Base-by-base conservation (phyloP, 2,113 vertebrate genomes). In the Neofelis nebulosa region DNA sequence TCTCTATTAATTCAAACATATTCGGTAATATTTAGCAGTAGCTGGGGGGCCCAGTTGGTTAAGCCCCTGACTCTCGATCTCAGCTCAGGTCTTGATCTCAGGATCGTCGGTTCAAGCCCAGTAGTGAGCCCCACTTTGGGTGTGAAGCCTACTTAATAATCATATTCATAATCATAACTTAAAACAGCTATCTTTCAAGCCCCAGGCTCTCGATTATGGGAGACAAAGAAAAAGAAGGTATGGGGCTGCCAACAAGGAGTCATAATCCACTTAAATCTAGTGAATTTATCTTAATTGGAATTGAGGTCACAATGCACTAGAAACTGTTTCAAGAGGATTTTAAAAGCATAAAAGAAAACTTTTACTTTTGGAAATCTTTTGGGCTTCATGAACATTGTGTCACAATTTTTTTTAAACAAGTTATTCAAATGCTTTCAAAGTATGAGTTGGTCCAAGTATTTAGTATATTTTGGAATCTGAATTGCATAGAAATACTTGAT, bases 251-350 rank as follows among this genome's bases (percentile, higher is more conserved):
- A 55, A 84, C 12, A 95, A 84, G 29, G 25, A 95, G 15, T 89
- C 29, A 94, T 4, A 1, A 69, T 84, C 61, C 96, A 25, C 41
- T 86, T 78, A 97, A 97, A 94, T 68, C 52, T 85, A 52, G 11
- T 83, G 63, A 97, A 79, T 94, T 87, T 48, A 50, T 94, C 45
- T 90, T 84, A 95, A 66, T 81, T 93, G 63, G 92, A 97, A 97
- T 66, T 81, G 84, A 95, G 48, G 55, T 96, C 66, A 93, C 4
- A 68, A 21, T n/a, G 21, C n/a, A 38, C 25, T 95, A 88, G 73
- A 45, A 86, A 63, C 69, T 52, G 3, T 85, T 95, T 90, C 50
- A 92, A 97, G 50, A 84, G 15, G 71, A 21, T 93, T 95, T 97
- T 65, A 80, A 94, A 93, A 89, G 10, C 66, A 91, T 76, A 82